A percentile compares a stretch with the other conserved stretches of the same genome.
Conservation (phyloP, 2,888 invertebrate genomes). For the Odontomyia ornata region DNA sequence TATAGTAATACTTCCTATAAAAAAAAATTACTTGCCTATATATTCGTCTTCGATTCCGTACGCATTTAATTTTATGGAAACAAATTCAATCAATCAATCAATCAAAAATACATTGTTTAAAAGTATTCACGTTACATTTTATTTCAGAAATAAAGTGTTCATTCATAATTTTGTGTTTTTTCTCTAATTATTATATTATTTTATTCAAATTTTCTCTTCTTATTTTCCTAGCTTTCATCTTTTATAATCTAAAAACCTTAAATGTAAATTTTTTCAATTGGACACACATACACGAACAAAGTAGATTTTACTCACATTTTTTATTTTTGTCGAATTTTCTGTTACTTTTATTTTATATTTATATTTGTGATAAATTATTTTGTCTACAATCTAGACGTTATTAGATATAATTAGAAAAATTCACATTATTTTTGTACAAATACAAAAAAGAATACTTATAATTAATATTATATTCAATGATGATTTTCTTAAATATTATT, state of each 20-base stretch:
- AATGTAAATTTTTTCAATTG: slow-evolving; percentile 7
- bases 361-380: background rate
- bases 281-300: slow-evolving; percentile 39
- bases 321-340: slow-evolving; percentile 1
- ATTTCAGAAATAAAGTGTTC: slow-evolving; percentile 34
- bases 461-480: background rate
- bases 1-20: too few relatives aligned
- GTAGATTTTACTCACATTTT: background rate
- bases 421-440: slow-evolving; percentile 14
- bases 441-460: slow-evolving; percentile 6
- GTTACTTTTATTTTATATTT: background rate
- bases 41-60: too few relatives aligned
- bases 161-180: slow-evolving; percentile 8
- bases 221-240: background rate
- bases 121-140: slow-evolving; percentile 32
- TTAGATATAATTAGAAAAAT: slow-evolving; percentile 12
- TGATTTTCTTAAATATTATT: background rate
- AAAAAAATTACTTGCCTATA: too few relatives aligned
- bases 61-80: too few relatives aligned
- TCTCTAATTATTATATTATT: slow-evolving; percentile 23
- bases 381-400: background rate
- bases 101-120: background rate
- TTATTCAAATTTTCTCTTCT: background rate
- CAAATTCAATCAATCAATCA: too few relatives aligned
- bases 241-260: slow-evolving; percentile 41